Percentiles rank a stretch among this genome's conserved stretches.
These are phyloP conservation scores for Hydraecia micacea DNA, from an alignment of 2,888 invertebrate genomes.

Conservation along the genomic window DNA sequence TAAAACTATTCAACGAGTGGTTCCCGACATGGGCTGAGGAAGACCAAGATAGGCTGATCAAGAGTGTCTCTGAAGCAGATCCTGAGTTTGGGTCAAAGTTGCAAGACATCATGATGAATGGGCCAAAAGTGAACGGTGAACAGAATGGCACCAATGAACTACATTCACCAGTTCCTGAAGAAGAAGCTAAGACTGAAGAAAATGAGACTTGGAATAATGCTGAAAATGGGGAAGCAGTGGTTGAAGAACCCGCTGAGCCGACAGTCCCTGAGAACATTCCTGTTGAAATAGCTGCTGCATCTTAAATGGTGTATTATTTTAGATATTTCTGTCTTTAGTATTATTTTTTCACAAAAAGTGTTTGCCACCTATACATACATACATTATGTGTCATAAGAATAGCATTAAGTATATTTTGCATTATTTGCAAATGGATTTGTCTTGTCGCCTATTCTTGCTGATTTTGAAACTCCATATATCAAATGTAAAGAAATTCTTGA, in stretches of 20 bases:
- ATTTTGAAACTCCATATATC: background rate
- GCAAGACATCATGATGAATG: conserved; percentile 85
- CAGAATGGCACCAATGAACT: conserved; percentile 79
- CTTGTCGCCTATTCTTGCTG: conserved; percentile 14
- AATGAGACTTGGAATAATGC: conserved; percentile 56
- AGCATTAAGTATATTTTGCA: conserved; percentile 34
- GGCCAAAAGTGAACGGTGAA: conserved; percentile 83
- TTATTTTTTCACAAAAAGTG: conserved; percentile 29
- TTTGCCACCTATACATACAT: conserved; percentile 30
- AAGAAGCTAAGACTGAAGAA: conserved; percentile 66
- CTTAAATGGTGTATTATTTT: conserved; percentile 71
- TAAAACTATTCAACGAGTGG: conserved; percentile 96
- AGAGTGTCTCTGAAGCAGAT: conserved; percentile 93
- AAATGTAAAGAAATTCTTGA: conserved; percentile 30
- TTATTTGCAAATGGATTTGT: conserved; percentile 37
- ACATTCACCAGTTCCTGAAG: conserved; percentile 70
- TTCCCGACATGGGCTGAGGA: conserved; percentile 94
- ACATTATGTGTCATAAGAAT: conserved; percentile 33
- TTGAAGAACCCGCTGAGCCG: conserved; percentile 63
- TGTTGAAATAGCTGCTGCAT: conserved; percentile 85
- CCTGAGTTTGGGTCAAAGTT: conserved; percentile 93
- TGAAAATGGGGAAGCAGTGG: conserved; percentile 55
- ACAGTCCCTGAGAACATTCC: conserved; percentile 77
- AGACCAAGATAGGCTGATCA: conserved; percentile 92
- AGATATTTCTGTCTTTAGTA: conserved; percentile 30